Percentiles rank a stretch among this genome's conserved stretches.
phyloP scores from a whole-genome alignment of 2,113 vertebrate species.

The Sinocyclocheilus anshuiensis region DNA sequence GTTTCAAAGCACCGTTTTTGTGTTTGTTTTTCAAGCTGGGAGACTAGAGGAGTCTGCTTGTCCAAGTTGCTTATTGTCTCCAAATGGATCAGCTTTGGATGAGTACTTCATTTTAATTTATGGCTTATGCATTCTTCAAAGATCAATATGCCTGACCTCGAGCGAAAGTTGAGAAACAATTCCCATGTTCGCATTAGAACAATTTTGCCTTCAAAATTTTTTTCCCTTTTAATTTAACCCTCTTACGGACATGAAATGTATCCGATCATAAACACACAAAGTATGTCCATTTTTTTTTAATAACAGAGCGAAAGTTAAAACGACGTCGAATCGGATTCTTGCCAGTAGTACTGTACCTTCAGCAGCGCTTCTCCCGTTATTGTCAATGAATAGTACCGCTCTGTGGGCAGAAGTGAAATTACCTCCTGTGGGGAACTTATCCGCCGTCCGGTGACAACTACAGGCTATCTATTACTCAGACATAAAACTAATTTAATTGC shows the following conservation, averaged over 20 bases:
- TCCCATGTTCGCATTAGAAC: conserved; percentile 62
- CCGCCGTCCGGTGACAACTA: conserved; percentile 55
- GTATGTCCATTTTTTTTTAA: neutral
- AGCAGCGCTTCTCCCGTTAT: conserved; percentile 52
- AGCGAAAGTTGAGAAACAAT: conserved; percentile 84
- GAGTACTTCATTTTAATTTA: conserved; percentile 94
- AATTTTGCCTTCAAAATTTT: neutral
- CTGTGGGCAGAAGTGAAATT: conserved; percentile 77
- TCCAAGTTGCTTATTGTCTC: conserved; percentile 86
- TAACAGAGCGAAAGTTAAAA: conserved; percentile 55
- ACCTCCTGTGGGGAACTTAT: conserved; percentile 66
- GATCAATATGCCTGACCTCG: conserved; percentile 93
- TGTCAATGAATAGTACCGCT: conserved; percentile 82
- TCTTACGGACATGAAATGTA: no score
- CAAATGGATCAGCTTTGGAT: conserved; percentile 84
- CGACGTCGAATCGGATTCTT: conserved; percentile 25
- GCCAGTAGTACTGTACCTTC: conserved; percentile 29
- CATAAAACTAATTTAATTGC: neutral
- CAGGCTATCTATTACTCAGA: neutral
- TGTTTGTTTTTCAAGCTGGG: conserved; percentile 60
- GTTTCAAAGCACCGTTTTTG: conserved; percentile 13
- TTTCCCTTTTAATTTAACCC: neutral
- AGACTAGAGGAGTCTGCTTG: conserved; percentile 81
- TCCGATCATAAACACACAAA: conserved; percentile 6
- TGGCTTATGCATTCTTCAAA: conserved; percentile 94